Evolutionary conservation across 2,797 vertebrate genomes (phyloP), one percentile per base, ranked within the genome.

Genomic region (Liasis olivaceus): DNA sequence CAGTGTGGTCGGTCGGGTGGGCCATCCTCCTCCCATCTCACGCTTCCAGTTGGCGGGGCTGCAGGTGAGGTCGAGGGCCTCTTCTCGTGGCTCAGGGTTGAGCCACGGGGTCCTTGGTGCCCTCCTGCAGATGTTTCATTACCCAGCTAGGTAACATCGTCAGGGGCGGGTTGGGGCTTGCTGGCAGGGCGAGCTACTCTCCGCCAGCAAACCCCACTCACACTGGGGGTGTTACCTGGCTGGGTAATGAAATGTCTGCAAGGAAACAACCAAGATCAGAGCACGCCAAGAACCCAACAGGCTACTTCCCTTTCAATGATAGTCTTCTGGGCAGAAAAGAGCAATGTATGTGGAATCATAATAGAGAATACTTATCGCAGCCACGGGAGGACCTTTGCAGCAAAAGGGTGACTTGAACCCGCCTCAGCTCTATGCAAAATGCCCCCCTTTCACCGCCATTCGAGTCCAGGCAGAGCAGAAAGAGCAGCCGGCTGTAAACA

Each of bases 291-390:
- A 15, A 31, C n/a, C 15, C 36, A 2, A 7, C 12, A 20, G 2
- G 3, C 69, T 5, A 5, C 1, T 8, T 0, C 15, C 1, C 2
- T 72, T 36, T 36, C 69, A 42, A 36, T 1, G 2, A 42, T 0
- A 6, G 36, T 24, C 36, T 77, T 4, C 36, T 77, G 51, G 51
- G 51, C 51, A 54, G 51, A 4, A 51, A 51, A 51, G 51, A 54
- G 51, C 0, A 54, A 54, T 8, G 51, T 54, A 54, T 1, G 8
- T 54, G 51, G 51, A 54, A 54, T 54, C 51, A 54, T 8, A 54
- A 8, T 8, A 1, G 51, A 51, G 51, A 51, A 51, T 51, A 51
- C 51, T 51, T 7, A 51, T 51, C 51, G 4, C 51, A 54, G 51
- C 51, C 51, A 54, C 51, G 5, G 51, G 51, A 54, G 51, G 51